Conservation (phyloP, 2,113 vertebrate species). For the Miniopterus natalensis region DNA sequence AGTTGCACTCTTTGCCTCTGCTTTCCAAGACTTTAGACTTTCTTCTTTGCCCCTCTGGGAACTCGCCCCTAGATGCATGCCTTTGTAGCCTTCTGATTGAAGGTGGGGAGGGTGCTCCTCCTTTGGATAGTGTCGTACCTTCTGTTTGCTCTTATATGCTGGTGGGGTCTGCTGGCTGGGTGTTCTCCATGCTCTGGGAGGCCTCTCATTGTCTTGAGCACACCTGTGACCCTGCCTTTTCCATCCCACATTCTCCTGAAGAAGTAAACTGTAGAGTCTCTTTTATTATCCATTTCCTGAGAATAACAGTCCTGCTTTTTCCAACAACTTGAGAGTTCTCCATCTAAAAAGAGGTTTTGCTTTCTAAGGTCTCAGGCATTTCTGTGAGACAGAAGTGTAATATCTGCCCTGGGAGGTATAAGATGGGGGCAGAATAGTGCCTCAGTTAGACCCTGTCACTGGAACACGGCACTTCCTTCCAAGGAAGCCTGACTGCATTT, state of each 20-base stretch:
- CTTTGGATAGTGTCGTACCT: too few species aligned
- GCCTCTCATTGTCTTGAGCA: neutral
- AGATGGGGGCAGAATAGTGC: neutral
- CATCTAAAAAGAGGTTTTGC: neutral
- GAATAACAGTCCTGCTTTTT: neutral
- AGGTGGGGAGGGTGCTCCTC: neutral
- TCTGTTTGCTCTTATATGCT: neutral
- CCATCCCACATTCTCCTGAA: neutral
- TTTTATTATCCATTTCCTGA: neutral
- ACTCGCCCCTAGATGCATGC: neutral
- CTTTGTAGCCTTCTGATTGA: neutral
- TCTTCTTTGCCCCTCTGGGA: neutral
- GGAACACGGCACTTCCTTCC: neutral
- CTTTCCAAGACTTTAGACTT: too few species aligned
- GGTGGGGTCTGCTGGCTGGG: neutral
- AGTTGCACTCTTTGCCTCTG: neutral
- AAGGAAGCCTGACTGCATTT: neutral
- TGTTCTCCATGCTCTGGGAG: neutral
- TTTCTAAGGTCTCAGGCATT: neutral
- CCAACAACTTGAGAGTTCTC: neutral
- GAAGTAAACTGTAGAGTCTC: neutral
- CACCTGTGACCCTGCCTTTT: neutral
- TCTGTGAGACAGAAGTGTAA: neutral
- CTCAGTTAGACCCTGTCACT: neutral
- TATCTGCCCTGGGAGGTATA: neutral